A percentile compares a stretch with the other conserved stretches of the same genome.
phyloP scores from a whole-genome alignment of 2,113 vertebrate species.

The Microtus oregoni region DNA sequence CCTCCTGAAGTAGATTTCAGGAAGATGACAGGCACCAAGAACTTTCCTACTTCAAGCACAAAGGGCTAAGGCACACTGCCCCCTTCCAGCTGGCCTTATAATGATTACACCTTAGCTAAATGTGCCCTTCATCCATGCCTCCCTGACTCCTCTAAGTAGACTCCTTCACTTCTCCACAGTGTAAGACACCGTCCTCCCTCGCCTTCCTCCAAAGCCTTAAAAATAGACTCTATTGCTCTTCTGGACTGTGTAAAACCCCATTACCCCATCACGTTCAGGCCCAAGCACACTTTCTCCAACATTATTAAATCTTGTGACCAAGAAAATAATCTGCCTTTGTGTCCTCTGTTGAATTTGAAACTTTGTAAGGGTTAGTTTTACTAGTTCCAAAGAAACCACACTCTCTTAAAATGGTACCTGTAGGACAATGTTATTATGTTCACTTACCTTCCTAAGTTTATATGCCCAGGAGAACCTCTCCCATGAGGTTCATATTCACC shows the following conservation, averaged over 20 bases:
- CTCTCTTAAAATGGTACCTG: neutral
- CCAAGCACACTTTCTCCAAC: too few species aligned
- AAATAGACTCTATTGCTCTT: neutral
- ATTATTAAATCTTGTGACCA: neutral
- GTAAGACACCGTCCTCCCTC: too few species aligned
- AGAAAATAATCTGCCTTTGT: neutral
- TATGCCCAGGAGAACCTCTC: neutral
- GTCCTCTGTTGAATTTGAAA: neutral
- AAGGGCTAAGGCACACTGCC: neutral
- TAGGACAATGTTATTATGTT: constrained; percentile 12
- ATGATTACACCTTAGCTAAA: neutral
- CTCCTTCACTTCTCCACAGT: neutral
- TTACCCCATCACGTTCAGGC: neutral
- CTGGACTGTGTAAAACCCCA: neutral
- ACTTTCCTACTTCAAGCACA: neutral
- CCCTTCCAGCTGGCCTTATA: neutral
- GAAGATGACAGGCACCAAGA: neutral
- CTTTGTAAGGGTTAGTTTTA: constrained; percentile 9
- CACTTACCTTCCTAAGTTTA: constrained; percentile 29
- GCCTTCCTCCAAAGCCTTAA: neutral
- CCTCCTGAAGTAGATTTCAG: neutral
- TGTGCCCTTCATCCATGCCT: neutral
- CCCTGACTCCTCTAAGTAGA: neutral
- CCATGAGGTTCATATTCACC: neutral
- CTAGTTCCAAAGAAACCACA: neutral